These are phyloP conservation scores for Cephalophus harveyi DNA, from an alignment of 2,113 vertebrate species.

Conservation along the genomic window DNA sequence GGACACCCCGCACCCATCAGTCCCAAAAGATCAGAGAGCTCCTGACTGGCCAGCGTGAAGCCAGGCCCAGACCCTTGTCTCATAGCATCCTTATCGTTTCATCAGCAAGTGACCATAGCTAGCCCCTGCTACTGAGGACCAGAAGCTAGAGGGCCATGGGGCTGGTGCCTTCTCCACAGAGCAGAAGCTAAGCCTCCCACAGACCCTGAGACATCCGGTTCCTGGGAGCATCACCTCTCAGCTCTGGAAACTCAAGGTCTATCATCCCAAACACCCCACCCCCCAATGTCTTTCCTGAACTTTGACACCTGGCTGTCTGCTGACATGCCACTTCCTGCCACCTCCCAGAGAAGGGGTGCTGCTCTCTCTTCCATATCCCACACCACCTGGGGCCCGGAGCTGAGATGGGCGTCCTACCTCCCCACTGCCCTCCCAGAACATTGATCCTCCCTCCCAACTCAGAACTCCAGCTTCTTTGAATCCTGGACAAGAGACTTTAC, in stretches of 20 bases:
- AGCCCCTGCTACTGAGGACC: not conserved
- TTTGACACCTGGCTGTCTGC: not conserved
- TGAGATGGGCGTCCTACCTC: no score
- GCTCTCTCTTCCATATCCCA: not conserved
- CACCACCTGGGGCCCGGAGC: no score
- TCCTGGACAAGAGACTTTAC: not conserved
- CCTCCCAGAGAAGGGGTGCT: not conserved
- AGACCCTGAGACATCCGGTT: not conserved
- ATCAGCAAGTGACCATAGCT: not conserved
- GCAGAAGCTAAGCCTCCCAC: not conserved
- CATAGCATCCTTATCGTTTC: not conserved
- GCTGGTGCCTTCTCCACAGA: not conserved
- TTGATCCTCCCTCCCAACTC: no score
- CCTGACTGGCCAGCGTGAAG: not conserved
- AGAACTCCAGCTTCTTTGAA: not conserved
- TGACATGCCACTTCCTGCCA: not conserved
- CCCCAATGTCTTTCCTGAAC: not conserved
- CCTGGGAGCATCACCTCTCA: not conserved
- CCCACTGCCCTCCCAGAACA: not conserved
- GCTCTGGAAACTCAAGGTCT: not conserved
- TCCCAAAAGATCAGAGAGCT: not conserved
- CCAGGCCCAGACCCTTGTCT: not conserved
- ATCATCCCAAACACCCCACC: not conserved
- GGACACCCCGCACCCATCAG: fast-evolving
- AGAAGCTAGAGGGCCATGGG: not conserved